Conservation (phyloP, 2,888 invertebrate species). For the Nymphalis polychloros region DNA sequence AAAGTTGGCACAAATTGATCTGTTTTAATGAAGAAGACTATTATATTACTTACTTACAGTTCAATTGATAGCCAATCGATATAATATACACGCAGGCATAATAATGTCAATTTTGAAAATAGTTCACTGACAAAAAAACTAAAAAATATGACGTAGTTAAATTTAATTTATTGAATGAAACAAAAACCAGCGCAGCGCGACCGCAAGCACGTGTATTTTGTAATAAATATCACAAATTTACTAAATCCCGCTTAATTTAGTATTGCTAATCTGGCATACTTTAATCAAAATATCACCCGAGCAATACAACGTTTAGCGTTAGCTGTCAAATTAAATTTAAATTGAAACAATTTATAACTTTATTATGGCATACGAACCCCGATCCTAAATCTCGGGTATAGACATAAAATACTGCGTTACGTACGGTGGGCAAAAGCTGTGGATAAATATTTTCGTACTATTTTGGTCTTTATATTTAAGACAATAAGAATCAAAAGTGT, state of each 20-base stretch:
- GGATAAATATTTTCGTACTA: conserved; percentile 15
- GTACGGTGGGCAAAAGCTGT: conserved; percentile 27
- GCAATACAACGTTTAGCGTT: conserved; percentile 67
- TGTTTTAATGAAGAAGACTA: too few relatives aligned
- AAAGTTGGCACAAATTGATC: too few relatives aligned
- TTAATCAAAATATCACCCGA: conserved; percentile 70
- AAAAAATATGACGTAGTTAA: neutral
- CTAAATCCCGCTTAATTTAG: conserved; percentile 45
- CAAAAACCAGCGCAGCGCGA: conserved; percentile 14
- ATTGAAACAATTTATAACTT: conserved; percentile 79
- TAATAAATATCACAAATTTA: conserved; percentile 29
- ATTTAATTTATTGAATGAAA: neutral
- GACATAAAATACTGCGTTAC: conserved; percentile 75
- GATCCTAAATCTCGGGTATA: conserved; percentile 69
- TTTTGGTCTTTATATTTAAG: conserved; percentile 27
- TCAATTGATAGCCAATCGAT: too few relatives aligned
- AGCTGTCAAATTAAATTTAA: conserved; percentile 80
- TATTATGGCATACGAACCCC: conserved; percentile 73
- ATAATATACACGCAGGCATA: too few relatives aligned
- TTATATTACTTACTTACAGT: too few relatives aligned
- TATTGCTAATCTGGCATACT: conserved; percentile 58
- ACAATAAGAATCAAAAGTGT: conserved; percentile 26
- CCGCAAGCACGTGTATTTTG: conserved; percentile 21
- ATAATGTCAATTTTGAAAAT: too few relatives aligned
- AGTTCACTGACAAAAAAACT: too few relatives aligned